These are phyloP conservation scores for Abramis brama DNA, from an alignment of 2,113 vertebrate species.

Conservation along the genomic window DNA sequence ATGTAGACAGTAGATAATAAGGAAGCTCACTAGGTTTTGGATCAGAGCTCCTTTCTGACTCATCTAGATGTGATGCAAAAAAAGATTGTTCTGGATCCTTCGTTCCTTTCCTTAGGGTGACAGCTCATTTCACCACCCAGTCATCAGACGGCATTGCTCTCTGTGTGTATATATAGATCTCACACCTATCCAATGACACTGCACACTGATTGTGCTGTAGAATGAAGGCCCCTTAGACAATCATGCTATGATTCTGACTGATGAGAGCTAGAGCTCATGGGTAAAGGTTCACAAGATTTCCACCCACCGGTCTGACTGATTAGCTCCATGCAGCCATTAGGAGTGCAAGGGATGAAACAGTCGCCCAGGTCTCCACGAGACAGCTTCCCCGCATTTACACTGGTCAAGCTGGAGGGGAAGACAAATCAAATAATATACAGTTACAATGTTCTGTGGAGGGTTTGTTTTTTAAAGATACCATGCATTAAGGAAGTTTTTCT, in stretches of 20 bases:
- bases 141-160: background rate
- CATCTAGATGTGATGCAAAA: background rate
- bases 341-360: slow-evolving; percentile 94
- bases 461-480: background rate
- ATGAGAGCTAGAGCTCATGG: background rate
- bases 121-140: background rate
- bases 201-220: background rate
- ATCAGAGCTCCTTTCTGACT: slow-evolving; percentile 10
- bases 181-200: slow-evolving; percentile 11
- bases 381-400: slow-evolving; percentile 89
- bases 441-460: background rate
- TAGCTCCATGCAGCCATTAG: slow-evolving; percentile 94
- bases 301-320: slow-evolving; percentile 87
- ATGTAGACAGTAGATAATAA: background rate
- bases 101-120: background rate
- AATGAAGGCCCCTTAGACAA: background rate
- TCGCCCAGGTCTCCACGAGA: slow-evolving; percentile 87
- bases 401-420: slow-evolving; percentile 80
- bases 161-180: background rate
- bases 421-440: background rate
- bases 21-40: background rate
- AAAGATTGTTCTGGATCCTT: background rate
- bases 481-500: background rate
- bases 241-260: background rate
- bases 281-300: background rate